A percentile compares a stretch with the other conserved stretches of the same genome.
Evolutionary conservation across 2,113 vertebrate genomes (phyloP).

Genomic region (Clarias macrocephalus): DNA sequence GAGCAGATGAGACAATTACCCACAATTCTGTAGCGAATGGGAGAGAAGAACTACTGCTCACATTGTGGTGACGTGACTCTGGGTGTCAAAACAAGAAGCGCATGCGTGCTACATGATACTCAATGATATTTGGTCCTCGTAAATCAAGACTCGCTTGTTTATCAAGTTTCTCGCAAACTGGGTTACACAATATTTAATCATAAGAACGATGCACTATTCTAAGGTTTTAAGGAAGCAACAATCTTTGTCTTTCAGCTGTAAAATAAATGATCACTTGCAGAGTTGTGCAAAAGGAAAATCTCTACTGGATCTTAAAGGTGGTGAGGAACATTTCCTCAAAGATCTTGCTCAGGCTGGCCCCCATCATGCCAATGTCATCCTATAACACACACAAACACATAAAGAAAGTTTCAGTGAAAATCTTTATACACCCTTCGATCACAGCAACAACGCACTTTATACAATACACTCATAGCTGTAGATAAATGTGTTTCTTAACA

Average conservation of each 20-base stretch:
- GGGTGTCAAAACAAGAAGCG: too few relatives aligned
- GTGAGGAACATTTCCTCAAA: constrained; percentile 63
- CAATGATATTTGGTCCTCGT: too few relatives aligned
- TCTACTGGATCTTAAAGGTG: constrained; percentile 58
- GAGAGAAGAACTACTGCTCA: too few relatives aligned
- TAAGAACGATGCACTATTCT: background rate
- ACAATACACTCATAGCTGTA: background rate
- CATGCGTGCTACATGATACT: too few relatives aligned
- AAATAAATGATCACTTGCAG: background rate
- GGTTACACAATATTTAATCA: too few relatives aligned
- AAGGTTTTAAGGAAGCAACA: background rate
- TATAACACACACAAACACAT: constrained; percentile 44
- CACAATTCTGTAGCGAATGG: too few relatives aligned
- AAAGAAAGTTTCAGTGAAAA: background rate
- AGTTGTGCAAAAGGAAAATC: background rate
- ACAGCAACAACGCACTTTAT: background rate
- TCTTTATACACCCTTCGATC: background rate
- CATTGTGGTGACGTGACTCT: too few relatives aligned
- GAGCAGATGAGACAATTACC: too few relatives aligned
- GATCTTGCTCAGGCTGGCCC: constrained; percentile 51
- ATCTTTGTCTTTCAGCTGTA: background rate
- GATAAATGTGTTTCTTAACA: background rate
- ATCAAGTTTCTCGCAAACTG: too few relatives aligned
- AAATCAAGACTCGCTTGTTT: too few relatives aligned
- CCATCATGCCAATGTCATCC: constrained; percentile 45